A percentile compares a stretch with the other conserved stretches of the same genome.
These are phyloP conservation scores for Seriola aureovittata DNA, from an alignment of 2,113 vertebrate species.

Conservation along the genomic window DNA sequence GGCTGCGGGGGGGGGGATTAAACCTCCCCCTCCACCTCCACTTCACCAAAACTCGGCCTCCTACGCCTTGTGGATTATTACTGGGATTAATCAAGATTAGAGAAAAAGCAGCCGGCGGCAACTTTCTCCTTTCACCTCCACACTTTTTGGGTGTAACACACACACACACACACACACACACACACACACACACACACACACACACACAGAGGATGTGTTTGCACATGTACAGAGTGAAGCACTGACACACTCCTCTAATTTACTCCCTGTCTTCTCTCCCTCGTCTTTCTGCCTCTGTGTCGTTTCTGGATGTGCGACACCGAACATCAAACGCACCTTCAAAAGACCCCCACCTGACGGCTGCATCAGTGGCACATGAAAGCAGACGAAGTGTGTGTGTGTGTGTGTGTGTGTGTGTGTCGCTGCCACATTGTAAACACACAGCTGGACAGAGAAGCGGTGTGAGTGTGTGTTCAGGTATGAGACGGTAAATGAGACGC, in stretches of 20 bases:
- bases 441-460: background rate
- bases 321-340: constrained; percentile 32
- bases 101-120: constrained; percentile 3
- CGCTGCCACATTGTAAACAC: background rate
- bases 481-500: too few species aligned
- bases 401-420: constrained; percentile 2
- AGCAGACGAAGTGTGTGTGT: background rate
- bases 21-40: background rate
- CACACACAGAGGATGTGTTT: background rate
- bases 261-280: background rate
- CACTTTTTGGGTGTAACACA: background rate
- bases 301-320: background rate
- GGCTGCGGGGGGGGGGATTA: background rate
- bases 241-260: background rate
- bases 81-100: constrained; percentile 74
- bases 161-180: background rate
- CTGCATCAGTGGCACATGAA: constrained; percentile 12
- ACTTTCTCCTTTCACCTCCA: constrained; percentile 37
- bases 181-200: background rate
- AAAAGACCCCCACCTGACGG: constrained; percentile 7
- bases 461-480: background rate
- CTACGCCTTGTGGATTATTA: constrained; percentile 60
- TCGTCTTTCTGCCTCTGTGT: background rate
- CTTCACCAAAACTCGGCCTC: background rate
- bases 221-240: background rate